Evolutionary conservation across 1,140 invertebrate genomes (phyloP).

Genomic region (Sitophilus oryzae): DNA sequence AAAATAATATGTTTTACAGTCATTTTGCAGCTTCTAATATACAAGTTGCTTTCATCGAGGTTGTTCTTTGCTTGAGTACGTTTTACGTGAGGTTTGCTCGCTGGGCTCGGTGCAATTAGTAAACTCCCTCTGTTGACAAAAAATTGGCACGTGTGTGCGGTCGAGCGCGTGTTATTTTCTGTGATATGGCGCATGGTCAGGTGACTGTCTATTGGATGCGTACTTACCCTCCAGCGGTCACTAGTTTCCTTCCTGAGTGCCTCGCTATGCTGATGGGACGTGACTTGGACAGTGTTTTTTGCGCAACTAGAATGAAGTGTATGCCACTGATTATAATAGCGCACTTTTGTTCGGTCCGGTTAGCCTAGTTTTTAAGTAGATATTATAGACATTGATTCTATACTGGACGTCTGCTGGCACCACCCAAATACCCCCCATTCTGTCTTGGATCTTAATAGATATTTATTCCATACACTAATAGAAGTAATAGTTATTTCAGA

Average conservation of each 20-base stretch:
- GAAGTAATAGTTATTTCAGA: too few species aligned
- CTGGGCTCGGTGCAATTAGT: too few species aligned
- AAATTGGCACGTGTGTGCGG: slow-evolving; percentile 31
- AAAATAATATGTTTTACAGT: too few species aligned
- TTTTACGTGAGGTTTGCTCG: too few species aligned
- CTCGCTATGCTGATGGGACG: slow-evolving; percentile 44
- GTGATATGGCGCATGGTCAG: slow-evolving; percentile 46
- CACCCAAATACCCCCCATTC: too few species aligned
- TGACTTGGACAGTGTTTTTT: slow-evolving; percentile 40
- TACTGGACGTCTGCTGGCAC: too few species aligned
- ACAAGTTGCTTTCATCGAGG: too few species aligned
- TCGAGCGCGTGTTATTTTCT: slow-evolving; percentile 42
- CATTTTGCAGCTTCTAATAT: too few species aligned
- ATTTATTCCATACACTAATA: too few species aligned
- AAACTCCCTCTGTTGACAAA: not conserved
- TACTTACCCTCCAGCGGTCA: slow-evolving; percentile 43
- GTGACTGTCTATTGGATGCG: slow-evolving; percentile 43
- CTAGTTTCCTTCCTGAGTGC: slow-evolving; percentile 44
- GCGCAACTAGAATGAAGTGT: slow-evolving; percentile 27
- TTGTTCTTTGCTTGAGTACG: too few species aligned
- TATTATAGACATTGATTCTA: slow-evolving; percentile 34
- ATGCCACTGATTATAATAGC: slow-evolving; percentile 21
- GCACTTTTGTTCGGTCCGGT: slow-evolving; percentile 36
- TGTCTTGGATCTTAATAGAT: too few species aligned
- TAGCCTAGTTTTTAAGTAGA: slow-evolving; percentile 40